phyloP scores from a whole-genome alignment of 2,113 vertebrate genomes.

The Sorex fumeus region DNA sequence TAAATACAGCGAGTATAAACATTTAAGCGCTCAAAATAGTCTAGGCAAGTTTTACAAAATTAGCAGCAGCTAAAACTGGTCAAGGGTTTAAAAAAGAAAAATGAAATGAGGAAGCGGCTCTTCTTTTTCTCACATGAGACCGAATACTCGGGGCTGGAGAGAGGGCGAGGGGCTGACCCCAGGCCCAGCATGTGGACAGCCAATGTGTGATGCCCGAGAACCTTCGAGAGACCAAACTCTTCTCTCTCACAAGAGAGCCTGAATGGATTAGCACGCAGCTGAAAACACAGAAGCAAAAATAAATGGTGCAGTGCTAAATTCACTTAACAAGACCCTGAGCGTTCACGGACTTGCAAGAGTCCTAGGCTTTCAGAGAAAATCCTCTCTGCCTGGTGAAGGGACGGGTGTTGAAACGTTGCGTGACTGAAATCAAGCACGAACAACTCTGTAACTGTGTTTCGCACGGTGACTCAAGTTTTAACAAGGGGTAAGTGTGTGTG shows the following conservation, averaged over 20 bases:
- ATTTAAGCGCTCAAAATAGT: not conserved
- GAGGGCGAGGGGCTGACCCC: no score
- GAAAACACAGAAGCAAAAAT: not conserved
- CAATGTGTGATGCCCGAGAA: no score
- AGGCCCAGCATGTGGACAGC: no score
- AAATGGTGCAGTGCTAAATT: not conserved
- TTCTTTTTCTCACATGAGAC: not conserved
- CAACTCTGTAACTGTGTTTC: no score
- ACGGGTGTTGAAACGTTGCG: no score
- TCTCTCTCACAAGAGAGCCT: no score
- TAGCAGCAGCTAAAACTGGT: not conserved
- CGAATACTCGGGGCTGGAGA: not conserved
- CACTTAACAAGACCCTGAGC: not conserved
- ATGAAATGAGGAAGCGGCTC: not conserved
- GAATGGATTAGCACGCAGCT: no score
- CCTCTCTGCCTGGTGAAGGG: no score
- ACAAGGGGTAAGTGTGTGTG: no score
- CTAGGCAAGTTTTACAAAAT: not conserved
- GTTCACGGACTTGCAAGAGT: not conserved
- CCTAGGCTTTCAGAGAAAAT: not conserved
- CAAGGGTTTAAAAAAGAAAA: not conserved
- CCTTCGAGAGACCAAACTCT: not conserved
- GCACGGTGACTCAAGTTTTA: no score
- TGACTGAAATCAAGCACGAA: no score
- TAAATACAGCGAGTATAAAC: not conserved